Base-by-base conservation (phyloP, 2,888 invertebrate genomes). In the Agrilus cyanescens region DNA sequence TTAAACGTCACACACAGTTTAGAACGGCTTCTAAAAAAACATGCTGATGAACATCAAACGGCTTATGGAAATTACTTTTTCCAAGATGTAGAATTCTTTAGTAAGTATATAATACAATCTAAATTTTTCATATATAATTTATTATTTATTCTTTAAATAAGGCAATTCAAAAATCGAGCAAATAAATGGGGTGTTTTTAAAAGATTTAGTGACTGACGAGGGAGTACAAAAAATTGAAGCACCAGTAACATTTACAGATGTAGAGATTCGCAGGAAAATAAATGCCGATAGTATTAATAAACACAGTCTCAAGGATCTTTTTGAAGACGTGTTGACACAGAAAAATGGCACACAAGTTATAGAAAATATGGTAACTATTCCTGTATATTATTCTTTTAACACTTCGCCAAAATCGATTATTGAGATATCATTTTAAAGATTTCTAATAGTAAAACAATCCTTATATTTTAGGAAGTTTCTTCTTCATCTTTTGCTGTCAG, bases 191-290 rank as follows among this genome's bases (percentile, higher is more conserved):
- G 50, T 65, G 12, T 32, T 45, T 16, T 46, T 62, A 6, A 48
- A 55, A 29, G 54, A 64, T 46, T 51, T 65, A 4, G 57, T 65
- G 32, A 59, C 59, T 45, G 63, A 65, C 51, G 45, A 50, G 4
- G 57, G 49, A 8, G 41, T 48, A 37, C 60, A 61, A 50, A 47
- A 47, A n/a, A 61, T 65, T 32, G 38, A 37, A n/a, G 47, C 53
- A 20, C 40, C 48, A 13, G 65, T 65, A 50, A 43, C 41, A n/a
- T 65, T 66, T 41, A 36, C 35, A 31, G 44, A 53, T 38, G 40
- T 65, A 10, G 37, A 44, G 10, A 46, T 65, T 31, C 35, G 50
- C 16, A 58, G 61, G 29, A 54, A 61, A 47, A 40, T 54, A 3
- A 36, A 39, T 14, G 46, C 53, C 12, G 53, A 53, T 13, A 45